A percentile compares a stretch with the other conserved stretches of the same genome.
Evolutionary conservation across 2,797 vertebrate species (phyloP).

Genomic region (Epinephelus coioides): DNA sequence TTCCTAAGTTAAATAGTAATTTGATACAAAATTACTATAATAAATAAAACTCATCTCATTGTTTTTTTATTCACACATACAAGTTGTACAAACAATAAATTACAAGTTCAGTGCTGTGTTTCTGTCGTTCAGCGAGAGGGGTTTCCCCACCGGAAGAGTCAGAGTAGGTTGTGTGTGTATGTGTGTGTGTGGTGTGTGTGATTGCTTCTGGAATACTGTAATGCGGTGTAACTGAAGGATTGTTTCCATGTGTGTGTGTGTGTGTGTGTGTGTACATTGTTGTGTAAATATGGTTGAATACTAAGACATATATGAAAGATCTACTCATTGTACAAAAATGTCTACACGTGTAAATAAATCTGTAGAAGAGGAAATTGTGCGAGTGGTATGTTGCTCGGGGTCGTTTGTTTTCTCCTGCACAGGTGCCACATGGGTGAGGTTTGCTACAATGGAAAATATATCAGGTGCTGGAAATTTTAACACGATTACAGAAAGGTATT

Average conservation of each 20-base stretch:
- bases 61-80: constrained; percentile 91
- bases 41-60: constrained; percentile 97
- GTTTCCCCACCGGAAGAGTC: constrained; percentile 67
- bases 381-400: constrained; percentile 46
- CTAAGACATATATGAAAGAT: constrained; percentile 57
- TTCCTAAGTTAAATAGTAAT: constrained; percentile 94
- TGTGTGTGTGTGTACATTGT: constrained; percentile 44
- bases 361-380: neutral
- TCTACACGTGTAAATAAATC: constrained; percentile 59
- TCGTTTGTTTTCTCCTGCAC: constrained; percentile 29
- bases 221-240: constrained; percentile 28
- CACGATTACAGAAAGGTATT: constrained; percentile 50
- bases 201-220: constrained; percentile 11
- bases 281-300: constrained; percentile 64
- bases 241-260: constrained; percentile 29
- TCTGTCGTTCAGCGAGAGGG: constrained; percentile 76
- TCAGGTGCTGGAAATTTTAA: constrained; percentile 25
- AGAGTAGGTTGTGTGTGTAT: constrained; percentile 40
- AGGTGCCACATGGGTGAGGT: constrained; percentile 44
- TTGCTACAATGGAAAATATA: constrained; percentile 40
- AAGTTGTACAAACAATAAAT: constrained; percentile 99
- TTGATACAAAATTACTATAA: constrained; percentile 88
- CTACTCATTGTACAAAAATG: constrained; percentile 59
- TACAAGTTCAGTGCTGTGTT: constrained; percentile 98
- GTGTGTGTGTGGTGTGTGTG: constrained; percentile 27